Base-by-base conservation (phyloP, 2,113 vertebrate genomes). In the Heterocephalus glaber region DNA sequence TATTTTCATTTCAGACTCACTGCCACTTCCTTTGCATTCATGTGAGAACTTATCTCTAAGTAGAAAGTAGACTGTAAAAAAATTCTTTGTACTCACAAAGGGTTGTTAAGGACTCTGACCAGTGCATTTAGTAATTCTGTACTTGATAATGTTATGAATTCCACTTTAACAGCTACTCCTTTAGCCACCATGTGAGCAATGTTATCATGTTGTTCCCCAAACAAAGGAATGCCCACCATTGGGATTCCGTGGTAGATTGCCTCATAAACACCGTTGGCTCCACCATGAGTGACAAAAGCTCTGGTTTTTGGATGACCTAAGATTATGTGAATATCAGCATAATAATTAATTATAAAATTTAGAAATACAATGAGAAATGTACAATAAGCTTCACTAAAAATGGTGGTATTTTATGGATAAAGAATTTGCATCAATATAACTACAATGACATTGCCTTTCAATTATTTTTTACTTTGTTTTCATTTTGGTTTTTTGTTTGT, bases 221-320 rank as follows among this genome's bases (percentile, higher is more conserved):
- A 99, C 81, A 99, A 89, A 1, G 99, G 99, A n/a, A 99, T 79
- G 13, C 99, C 99, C 30, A 99, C 98, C 98, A 99, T 95, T 0
- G 99, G 99, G 65, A 99, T 92, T 0, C 98, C 98, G 0, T 99
- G 98, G 90, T 99, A 99, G 90, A 99, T 99, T 0, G 99, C 99
- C 97, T 99, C 99, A 33, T 99, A 99, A 49, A 99, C 95, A 9
- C 99, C 98, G 3, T 99, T 82, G 79, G 22, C 19, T 82, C 79
- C 79, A 9, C 74, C 74, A 33, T 77, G 74, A 30, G 74, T 77
- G 49, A 77, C 16, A 26, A 77, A 77, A 76, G 79, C 52, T 56
- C 33, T 58, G 35, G 79, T 58, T 81, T 60, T 82, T 82, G 54
- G 22, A 41, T 82, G 79, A 82, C 54, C 54, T 82, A 16, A 14